Evolutionary conservation across 2,888 invertebrate species (phyloP).

Genomic region (Caenorhabditis virilis): DNA sequence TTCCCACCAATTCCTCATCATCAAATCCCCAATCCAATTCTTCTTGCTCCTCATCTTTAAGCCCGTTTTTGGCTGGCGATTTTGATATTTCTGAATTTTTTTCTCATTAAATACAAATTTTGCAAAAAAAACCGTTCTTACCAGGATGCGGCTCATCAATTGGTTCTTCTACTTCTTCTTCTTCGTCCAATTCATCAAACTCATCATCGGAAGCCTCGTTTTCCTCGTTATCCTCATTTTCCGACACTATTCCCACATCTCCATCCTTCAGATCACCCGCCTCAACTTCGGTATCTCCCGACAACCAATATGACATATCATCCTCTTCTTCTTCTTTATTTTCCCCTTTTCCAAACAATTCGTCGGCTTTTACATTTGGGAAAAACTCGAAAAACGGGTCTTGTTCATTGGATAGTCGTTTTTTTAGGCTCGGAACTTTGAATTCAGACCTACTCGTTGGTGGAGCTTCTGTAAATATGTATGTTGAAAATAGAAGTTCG

Average conservation of each 20-base stretch:
- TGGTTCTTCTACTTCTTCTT: background rate
- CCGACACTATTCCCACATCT: no score
- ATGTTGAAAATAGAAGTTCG: no score
- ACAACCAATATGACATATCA: slow-evolving; percentile 7
- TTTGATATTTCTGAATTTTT: background rate
- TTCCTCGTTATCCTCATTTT: background rate
- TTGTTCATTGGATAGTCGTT: no score
- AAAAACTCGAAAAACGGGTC: slow-evolving; percentile 23
- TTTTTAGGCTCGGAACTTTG: slow-evolving; percentile 4
- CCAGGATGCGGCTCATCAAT: background rate
- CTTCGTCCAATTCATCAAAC: background rate
- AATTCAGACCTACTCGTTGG: background rate
- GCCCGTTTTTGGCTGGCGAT: background rate
- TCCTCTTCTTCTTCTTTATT: slow-evolving; percentile 12
- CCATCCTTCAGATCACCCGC: background rate
- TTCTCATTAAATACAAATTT: background rate
- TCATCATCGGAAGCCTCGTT: background rate
- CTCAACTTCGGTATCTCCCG: background rate
- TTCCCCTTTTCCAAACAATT: background rate
- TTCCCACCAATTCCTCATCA: slow-evolving; percentile 1
- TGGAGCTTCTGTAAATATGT: no score
- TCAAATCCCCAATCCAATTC: slow-evolving; percentile 4
- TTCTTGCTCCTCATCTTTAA: background rate
- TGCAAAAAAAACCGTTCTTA: background rate
- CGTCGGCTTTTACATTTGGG: background rate